Evolutionary conservation across 92 coral and sea anemone genomes (phyloP), one percentile per base, ranked within the genome.

Genomic region (Scolanthus callimorphus): DNA sequence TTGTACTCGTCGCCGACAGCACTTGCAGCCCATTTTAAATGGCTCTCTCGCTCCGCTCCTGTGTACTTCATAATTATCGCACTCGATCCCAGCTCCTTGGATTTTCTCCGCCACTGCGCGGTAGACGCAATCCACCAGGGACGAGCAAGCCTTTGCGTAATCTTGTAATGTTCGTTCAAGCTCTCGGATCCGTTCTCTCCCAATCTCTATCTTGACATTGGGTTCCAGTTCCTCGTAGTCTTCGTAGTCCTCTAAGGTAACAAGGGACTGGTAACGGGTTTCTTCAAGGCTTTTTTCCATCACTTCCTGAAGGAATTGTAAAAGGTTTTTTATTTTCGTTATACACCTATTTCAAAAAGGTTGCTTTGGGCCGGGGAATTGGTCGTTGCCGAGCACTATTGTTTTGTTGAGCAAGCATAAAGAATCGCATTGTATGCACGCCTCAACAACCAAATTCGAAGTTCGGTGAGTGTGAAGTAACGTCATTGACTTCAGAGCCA

Each of bases 1-100:
- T 25, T 81, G 87, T 43, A 86, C 87, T 39, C 95, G 59, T 21
- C 89, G 54, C 57, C 85, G 50, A 27, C 95, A 86, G 61, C 95
- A 86, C 34, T 81, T 86, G 22, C 95, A 86, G 2, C 84, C 77
- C 34, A 81, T 67, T 46, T 86, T 81, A 37, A 71, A 81, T 22
- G 78, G 66, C 49, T 86, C 95, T 27, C 55, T 50, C 24, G 61
- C 65, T 0, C 82, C 77, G 1, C 56, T 60, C 0, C 72, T 62
- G 26, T 81, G 87, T 1, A 67, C 78, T 8, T 71, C 77, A 25
- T 39, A 59, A 47, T 81, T 81, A 55, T 81, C 87, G 38, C 87
- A 81, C 25, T 74, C 82, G 1, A 53, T 62, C 23, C 45, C 50
- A 2, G 62, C 6, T 11, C 44, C 43, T 25, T 74, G 67, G 0